These are phyloP conservation scores for Harpalus rubripes DNA, from an alignment of 2,888 invertebrate genomes.

Conservation along the genomic window DNA sequence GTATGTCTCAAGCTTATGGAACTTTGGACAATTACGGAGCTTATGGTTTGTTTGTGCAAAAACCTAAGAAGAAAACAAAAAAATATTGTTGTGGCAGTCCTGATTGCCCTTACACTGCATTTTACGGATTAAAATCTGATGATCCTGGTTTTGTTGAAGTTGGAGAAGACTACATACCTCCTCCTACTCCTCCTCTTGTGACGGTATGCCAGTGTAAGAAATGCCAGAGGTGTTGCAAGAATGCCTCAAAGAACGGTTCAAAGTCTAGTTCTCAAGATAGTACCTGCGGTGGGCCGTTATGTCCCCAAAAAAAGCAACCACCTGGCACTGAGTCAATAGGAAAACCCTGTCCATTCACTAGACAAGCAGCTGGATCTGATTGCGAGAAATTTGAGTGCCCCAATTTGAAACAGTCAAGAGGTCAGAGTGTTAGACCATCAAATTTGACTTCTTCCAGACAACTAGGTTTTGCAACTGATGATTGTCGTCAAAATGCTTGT, in stretches of 20 bases:
- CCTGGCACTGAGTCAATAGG: neutral
- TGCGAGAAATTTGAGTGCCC: neutral
- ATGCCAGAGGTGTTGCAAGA: neutral
- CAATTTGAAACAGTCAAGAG: neutral
- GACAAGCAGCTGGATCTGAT: neutral
- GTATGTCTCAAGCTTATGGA: slow-evolving; percentile 74
- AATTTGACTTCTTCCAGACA: neutral
- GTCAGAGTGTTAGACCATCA: neutral
- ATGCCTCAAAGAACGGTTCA: neutral
- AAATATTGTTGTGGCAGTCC: slow-evolving; percentile 49
- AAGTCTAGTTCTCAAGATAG: slow-evolving; percentile 6
- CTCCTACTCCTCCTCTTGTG: neutral
- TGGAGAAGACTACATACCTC: neutral
- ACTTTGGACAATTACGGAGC: slow-evolving; percentile 74
- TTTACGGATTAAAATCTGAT: neutral
- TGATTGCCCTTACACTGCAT: slow-evolving; percentile 41
- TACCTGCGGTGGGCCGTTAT: slow-evolving; percentile 56
- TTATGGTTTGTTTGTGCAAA: slow-evolving; percentile 72
- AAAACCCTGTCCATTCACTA: neutral
- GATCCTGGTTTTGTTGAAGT: neutral
- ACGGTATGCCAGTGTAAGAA: slow-evolving; percentile 19
- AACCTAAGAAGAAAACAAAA: slow-evolving; percentile 11
- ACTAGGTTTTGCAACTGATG: too few relatives aligned
- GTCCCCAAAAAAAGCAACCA: neutral
- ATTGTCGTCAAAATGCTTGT: too few relatives aligned